phyloP scores from a whole-genome alignment of 1,140 invertebrate genomes.

The Acromyrmex charruanus region DNA sequence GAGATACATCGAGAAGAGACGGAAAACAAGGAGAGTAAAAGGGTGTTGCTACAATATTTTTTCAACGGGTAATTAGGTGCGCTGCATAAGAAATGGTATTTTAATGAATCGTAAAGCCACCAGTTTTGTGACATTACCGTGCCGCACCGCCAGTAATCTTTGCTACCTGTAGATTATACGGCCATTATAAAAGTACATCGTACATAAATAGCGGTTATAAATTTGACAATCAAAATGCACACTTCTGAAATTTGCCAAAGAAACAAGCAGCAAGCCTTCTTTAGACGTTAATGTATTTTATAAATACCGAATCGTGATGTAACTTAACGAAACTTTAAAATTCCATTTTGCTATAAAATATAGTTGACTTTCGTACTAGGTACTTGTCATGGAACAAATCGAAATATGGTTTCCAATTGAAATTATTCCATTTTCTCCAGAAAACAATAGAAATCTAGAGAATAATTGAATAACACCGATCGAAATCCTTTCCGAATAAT shows the following conservation, averaged over 20 bases:
- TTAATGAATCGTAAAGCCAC: slow-evolving; percentile 83
- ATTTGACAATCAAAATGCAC: slow-evolving; percentile 44
- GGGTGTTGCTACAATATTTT: slow-evolving; percentile 77
- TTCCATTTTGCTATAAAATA: too few species aligned
- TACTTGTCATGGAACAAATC: too few species aligned
- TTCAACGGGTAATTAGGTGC: slow-evolving; percentile 81
- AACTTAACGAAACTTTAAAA: too few species aligned
- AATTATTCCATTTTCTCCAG: too few species aligned
- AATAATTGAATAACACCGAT: too few species aligned
- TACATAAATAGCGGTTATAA: slow-evolving; percentile 39
- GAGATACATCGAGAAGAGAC: not conserved
- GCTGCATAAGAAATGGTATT: slow-evolving; percentile 84
- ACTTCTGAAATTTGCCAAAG: slow-evolving; percentile 13
- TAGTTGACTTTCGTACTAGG: too few species aligned
- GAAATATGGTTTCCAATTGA: too few species aligned
- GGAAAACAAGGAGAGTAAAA: not conserved
- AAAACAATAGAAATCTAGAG: too few species aligned
- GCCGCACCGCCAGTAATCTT: slow-evolving; percentile 79
- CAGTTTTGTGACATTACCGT: slow-evolving; percentile 75
- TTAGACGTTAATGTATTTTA: not conserved
- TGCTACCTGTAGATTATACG: slow-evolving; percentile 52
- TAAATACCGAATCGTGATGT: not conserved
- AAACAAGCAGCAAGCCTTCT: not conserved
- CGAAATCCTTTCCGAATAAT: too few species aligned
- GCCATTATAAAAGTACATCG: slow-evolving; percentile 52